Conservation (phyloP, 2,797 vertebrate genomes). For the Pelodytes ibericus region DNA sequence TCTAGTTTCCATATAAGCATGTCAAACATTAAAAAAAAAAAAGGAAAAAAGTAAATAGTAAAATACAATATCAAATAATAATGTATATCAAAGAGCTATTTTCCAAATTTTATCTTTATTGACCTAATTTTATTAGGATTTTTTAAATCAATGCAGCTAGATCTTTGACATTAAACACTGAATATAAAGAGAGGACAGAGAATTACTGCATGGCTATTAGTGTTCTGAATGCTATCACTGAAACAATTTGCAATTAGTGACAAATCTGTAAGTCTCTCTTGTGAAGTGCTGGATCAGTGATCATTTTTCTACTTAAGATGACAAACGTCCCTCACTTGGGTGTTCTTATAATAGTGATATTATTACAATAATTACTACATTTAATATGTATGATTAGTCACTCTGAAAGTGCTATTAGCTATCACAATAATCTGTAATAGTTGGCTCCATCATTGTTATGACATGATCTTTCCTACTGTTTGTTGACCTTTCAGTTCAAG, state of each 20-base stretch:
- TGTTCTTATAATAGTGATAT: conserved; percentile 71
- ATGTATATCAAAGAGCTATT: neutral
- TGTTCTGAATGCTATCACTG: neutral
- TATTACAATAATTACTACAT: conserved; percentile 74
- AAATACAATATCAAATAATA: conserved; percentile 8
- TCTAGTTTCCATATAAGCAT: conserved; percentile 18
- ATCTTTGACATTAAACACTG: neutral
- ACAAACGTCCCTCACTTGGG: conserved; percentile 66
- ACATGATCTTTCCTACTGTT: conserved; percentile 81
- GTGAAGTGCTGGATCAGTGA: neutral
- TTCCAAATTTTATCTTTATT: conserved; percentile 15
- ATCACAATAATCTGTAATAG: conserved; percentile 73
- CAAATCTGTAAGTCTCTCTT: conserved; percentile 5
- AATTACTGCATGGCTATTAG: conserved; percentile 21
- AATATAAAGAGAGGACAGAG: neutral
- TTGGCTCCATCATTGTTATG: conserved; percentile 80
- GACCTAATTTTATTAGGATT: neutral
- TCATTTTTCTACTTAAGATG: conserved; percentile 59
- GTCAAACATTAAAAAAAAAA: neutral
- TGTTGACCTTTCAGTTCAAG: conserved; percentile 82
- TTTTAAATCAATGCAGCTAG: neutral
- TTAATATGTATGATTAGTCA: conserved; percentile 76
- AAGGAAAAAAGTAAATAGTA: neutral
- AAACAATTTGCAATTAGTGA: conserved; percentile 63
- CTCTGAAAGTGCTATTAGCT: conserved; percentile 74